Evolutionary conservation across 1,140 invertebrate species (phyloP).

Genomic region (Leptinotarsa undecemlineata): DNA sequence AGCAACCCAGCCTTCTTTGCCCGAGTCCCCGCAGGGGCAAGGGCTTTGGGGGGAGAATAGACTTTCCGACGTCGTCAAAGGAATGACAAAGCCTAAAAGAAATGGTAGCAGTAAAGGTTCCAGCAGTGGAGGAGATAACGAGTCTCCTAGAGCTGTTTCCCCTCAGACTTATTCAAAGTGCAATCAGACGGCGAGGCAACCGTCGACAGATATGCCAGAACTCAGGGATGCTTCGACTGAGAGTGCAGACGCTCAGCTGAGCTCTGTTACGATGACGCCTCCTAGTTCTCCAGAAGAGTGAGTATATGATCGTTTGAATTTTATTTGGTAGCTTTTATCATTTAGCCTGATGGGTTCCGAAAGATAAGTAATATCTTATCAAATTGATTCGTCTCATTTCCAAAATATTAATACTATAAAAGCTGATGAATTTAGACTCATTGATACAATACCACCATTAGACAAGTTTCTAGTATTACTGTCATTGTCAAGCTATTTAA

Average conservation of each 20-base stretch:
- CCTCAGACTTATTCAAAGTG: constrained; percentile 34
- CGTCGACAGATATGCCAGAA: constrained; percentile 38
- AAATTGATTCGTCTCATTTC: too few relatives aligned
- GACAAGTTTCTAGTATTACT: too few relatives aligned
- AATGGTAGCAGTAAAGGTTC: constrained; percentile 32
- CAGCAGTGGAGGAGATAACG: constrained; percentile 33
- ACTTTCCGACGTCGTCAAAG: constrained; percentile 81
- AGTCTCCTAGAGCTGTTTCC: constrained; percentile 43
- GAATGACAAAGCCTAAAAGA: constrained; percentile 64
- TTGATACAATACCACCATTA: too few relatives aligned
- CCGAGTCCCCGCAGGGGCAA: not conserved
- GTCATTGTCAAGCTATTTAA: too few relatives aligned
- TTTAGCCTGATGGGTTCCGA: too few relatives aligned
- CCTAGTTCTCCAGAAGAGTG: constrained; percentile 67
- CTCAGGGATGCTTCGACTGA: constrained; percentile 57
- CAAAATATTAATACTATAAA: too few relatives aligned
- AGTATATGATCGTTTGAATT: constrained; percentile 45
- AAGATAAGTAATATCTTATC: too few relatives aligned
- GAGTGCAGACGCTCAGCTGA: constrained; percentile 54
- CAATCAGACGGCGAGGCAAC: constrained; percentile 28
- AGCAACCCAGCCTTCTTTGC: not conserved
- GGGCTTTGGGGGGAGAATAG: constrained; percentile 59
- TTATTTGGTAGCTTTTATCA: too few relatives aligned
- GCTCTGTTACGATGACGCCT: constrained; percentile 61
- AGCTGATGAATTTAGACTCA: too few relatives aligned